phyloP scores from a whole-genome alignment of 2,113 vertebrate genomes.

The Phrynosoma platyrhinos region DNA sequence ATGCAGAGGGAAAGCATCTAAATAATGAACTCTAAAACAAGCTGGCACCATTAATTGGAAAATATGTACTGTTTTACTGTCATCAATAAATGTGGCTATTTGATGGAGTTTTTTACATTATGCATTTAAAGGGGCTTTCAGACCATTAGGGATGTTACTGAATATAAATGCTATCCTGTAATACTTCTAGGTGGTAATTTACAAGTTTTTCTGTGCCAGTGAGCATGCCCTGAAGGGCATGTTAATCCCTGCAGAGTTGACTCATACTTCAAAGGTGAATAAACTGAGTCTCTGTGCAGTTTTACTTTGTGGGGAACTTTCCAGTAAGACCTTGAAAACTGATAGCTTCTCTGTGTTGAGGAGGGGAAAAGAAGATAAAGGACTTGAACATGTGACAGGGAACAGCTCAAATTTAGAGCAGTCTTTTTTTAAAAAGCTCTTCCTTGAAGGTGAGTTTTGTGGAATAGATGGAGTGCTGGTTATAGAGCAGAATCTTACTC shows the following conservation, averaged over 20 bases:
- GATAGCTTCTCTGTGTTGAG: neutral
- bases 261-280: slow-evolving; percentile 26
- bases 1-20: neutral
- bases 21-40: slow-evolving; percentile 27
- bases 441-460: neutral
- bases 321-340: slow-evolving; percentile 18
- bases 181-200: slow-evolving; percentile 29
- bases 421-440: neutral
- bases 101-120: neutral
- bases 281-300: slow-evolving; percentile 24
- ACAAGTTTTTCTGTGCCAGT: slow-evolving; percentile 1
- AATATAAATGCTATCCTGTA: slow-evolving; percentile 30
- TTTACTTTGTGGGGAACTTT: slow-evolving; percentile 5
- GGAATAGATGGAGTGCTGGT: neutral
- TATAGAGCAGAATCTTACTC: neutral
- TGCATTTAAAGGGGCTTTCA: slow-evolving; percentile 24
- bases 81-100: slow-evolving; percentile 24
- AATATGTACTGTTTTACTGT: slow-evolving; percentile 40
- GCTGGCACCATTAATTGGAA: slow-evolving; percentile 37
- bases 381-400: neutral
- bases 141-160: slow-evolving; percentile 11
- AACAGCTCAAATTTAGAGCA: neutral
- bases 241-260: slow-evolving; percentile 24
- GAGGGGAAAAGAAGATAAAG: neutral
- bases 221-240: slow-evolving; percentile 20